Evolutionary conservation across 1,140 invertebrate species (phyloP), one percentile per base, ranked within the genome.

Genomic region (Hirudo medicinalis): DNA sequence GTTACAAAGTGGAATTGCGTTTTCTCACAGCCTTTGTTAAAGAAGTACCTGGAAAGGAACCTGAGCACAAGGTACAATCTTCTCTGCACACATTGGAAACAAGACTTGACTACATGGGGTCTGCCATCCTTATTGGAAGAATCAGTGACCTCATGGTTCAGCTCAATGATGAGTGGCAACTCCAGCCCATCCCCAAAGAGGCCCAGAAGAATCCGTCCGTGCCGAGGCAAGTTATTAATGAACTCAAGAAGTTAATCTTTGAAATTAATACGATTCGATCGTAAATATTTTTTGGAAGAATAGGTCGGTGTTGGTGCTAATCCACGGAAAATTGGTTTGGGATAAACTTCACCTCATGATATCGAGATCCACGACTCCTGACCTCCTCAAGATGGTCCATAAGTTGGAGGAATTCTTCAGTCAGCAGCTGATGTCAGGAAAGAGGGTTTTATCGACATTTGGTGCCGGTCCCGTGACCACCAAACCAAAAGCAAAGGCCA

Each of bases 351-450:
- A 98, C 83, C 86, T 97, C 29, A 89, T 97, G 86, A 96, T 98
- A 76, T 93, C 90, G 20, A 90, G 94, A 81, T 95, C 92, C 32
- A 97, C 94, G 0, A 97, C 93, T 0, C 91, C 93, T 0, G 94
- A 98, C 83, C 83, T 97, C 27, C 83, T 97, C 2, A 97, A 97
- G 83, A 96, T 97, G 90, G 92, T 91, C 78, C 89, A 91, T 70
- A 96, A 96, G 80, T 84, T 97, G 13, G 93, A 97, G 77, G 94
- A 97, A 83, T 98, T 97, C 83, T 97, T 97, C 84, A 76, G 75
- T 27, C 77, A 79, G 74, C 82, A 84, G 75, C 77, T 81, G 54
- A 78, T 74, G 43, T 81, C 79, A 72, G 80, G 81, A 73, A 77
- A 76, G 63, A 73, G 80, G 25, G 79, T 78, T 1, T 74, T 83